Conservation (phyloP, 2,888 invertebrate species). For the Pammene aurita region DNA sequence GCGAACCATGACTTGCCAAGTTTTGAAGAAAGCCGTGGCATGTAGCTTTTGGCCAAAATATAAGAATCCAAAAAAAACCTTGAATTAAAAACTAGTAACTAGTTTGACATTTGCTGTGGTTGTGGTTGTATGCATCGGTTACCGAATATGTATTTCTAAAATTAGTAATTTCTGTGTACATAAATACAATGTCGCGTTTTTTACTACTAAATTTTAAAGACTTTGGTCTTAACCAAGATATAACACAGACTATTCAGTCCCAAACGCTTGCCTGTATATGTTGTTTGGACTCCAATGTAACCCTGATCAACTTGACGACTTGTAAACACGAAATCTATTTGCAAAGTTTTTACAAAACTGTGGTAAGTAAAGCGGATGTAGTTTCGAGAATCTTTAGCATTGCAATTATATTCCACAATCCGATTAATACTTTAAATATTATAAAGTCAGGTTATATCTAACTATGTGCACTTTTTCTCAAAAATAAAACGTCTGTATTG, state of each 20-base stretch:
- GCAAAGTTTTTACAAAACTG: conserved; percentile 43
- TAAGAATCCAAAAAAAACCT: too few relatives aligned
- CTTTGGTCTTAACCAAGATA: conserved; percentile 46
- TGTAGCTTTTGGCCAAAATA: too few relatives aligned
- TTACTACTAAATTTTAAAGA: conserved; percentile 47
- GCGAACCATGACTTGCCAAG: conserved; percentile 25
- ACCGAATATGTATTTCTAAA: conserved; percentile 9
- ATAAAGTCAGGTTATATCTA: not conserved
- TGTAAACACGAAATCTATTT: conserved; percentile 51
- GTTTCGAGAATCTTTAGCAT: not conserved
- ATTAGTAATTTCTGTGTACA: conserved; percentile 5
- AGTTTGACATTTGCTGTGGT: conserved; percentile 14
- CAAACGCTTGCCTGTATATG: conserved; percentile 50
- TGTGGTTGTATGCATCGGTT: not conserved
- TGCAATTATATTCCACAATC: not conserved
- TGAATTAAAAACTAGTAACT: too few relatives aligned
- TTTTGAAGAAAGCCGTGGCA: not conserved
- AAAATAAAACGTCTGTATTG: not conserved
- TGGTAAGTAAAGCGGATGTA: conserved; percentile 43
- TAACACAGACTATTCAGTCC: conserved; percentile 46
- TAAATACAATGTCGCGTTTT: conserved; percentile 45
- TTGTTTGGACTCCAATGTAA: conserved; percentile 48
- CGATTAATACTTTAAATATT: not conserved
- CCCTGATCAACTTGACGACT: conserved; percentile 44
- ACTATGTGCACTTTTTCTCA: not conserved